phyloP scores from a whole-genome alignment of 1,140 invertebrate genomes.

The Polypedilum pembai region DNA sequence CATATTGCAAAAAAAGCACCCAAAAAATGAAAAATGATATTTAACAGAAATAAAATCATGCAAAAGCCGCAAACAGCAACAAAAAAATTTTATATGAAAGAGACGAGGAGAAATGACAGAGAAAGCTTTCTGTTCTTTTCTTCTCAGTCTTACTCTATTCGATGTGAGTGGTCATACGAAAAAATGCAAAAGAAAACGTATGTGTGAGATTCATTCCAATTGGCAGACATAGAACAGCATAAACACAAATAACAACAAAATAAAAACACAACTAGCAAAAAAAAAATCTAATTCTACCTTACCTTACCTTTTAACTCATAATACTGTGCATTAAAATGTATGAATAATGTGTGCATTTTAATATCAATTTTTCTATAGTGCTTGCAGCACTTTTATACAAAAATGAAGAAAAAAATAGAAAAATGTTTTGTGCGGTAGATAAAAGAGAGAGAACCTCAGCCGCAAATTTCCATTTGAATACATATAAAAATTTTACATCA shows the following conservation, averaged over 20 bases:
- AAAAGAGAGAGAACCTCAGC: background rate
- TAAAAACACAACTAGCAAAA: background rate
- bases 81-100: background rate
- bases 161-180: background rate
- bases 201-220: conserved; percentile 17
- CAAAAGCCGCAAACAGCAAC: background rate
- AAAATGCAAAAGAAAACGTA: background rate
- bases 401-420: background rate
- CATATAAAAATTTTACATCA: background rate
- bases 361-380: background rate
- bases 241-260: background rate
- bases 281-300: background rate
- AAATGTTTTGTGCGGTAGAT: background rate
- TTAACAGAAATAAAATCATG: background rate
- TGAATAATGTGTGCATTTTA: conserved; percentile 18
- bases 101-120: background rate
- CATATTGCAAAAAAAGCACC: too few species aligned
- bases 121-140: background rate
- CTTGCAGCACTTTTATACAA: background rate
- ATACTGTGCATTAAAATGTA: conserved; percentile 12
- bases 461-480: background rate
- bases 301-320: conserved; percentile 18
- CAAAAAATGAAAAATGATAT: conserved; percentile 23
- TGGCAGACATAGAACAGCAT: background rate
- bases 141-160: background rate